Evolutionary conservation across 2,888 invertebrate genomes (phyloP), one percentile per base, ranked within the genome.

Genomic region (Oscheius myriophilus): DNA sequence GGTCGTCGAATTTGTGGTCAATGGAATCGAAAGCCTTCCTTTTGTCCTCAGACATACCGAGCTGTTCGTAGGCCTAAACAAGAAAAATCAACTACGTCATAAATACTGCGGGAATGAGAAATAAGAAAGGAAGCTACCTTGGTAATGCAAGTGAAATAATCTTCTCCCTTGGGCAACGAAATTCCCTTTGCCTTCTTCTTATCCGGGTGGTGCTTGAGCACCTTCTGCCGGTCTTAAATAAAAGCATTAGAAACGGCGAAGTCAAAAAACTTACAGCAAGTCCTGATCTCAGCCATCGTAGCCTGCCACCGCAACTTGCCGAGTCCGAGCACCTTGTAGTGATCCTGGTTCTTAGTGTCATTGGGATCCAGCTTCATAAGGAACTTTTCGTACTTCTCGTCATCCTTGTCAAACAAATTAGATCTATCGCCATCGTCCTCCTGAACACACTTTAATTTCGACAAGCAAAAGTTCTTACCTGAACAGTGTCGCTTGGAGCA

Each of bases 111-210:
- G n/a, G 7, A 18, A 53, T 4, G 6, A 66, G 43, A 23, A n/a
- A n/a, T n/a, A n/a, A n/a, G 25, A 25, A 66, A 1, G n/a, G 18
- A 7, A 18, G 14, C 41, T n/a, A 69, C 73, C 90, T 93, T 93
- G 0, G 96, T 97, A 81, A 99, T 98, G 87, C 97, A 97, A 0
- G 96, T 95, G 88, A 97, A 98, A 88, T 97, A 97, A 89, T 97
- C 97, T 67, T 89, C 89, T 82, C 96, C 95, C 3, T 92, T 61
- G 18, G 67, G 43, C 23, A 77, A 59, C 18, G 91, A 73, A 92
- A 91, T 43, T 94, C 91, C 73, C 59, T 86, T 83, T 52, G 78
- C 72, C 90, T 93, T 93, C 82, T 97, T 91, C 88, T 99, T 99
- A 87, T 99, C 98, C 0, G 98, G 98, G 89, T 99, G 98, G 87